Evolutionary conservation across 2,888 invertebrate genomes (phyloP).

Genomic region (Drosophila limbata): DNA sequence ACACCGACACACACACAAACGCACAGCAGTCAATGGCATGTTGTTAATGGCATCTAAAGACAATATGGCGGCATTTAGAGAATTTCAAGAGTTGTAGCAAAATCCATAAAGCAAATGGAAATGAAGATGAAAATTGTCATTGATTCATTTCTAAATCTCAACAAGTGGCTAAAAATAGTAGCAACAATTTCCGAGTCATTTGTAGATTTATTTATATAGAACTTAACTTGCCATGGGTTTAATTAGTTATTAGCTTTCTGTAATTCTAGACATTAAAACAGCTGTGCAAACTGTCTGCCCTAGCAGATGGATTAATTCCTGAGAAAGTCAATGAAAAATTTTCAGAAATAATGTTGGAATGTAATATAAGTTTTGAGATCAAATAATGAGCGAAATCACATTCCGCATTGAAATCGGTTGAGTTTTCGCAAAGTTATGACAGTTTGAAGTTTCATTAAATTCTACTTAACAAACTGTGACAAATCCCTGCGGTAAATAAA

Average conservation of each 20-base stretch:
- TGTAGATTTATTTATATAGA: background rate
- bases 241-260: background rate
- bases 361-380: no score
- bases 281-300: constrained; percentile 3
- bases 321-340: background rate
- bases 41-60: constrained; percentile 57
- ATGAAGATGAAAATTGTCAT: constrained; percentile 43
- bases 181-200: background rate
- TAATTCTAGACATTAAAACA: constrained; percentile 2
- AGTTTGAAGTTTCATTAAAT: background rate
- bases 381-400: no score
- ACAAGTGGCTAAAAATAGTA: constrained; percentile 46
- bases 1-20: constrained; percentile 16
- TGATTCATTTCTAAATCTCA: constrained; percentile 36
- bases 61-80: constrained; percentile 61
- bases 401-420: no score
- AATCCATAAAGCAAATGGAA: constrained; percentile 28
- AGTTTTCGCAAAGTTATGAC: background rate
- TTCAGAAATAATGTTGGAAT: no score
- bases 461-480: constrained; percentile 25
- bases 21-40: constrained; percentile 37
- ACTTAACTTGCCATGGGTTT: background rate
- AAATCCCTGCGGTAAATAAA: constrained; percentile 45
- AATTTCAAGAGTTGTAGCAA: constrained; percentile 23
- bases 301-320: background rate